Base-by-base conservation (phyloP, 2,797 vertebrate genomes). In the Tamandua tetradactyla region DNA sequence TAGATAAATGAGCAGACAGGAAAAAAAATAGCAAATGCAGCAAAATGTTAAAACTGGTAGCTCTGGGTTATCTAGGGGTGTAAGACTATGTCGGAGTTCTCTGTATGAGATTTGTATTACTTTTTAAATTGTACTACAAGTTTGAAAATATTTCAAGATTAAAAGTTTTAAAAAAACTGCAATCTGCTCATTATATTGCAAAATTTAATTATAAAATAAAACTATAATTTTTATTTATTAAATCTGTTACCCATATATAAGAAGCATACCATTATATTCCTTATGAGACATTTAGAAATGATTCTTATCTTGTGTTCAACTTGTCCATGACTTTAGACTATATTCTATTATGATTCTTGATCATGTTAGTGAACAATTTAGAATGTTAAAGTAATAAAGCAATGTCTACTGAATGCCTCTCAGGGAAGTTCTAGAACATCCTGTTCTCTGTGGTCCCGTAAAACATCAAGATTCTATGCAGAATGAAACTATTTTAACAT, bases 401-500 rank as follows among this genome's bases (percentile, higher is more conserved):
- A 87, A n/a, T 9, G 25, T 35, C 44, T 89, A 55, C 17, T 80
- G 68, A 76, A 23, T 57, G 79, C 15, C 76, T 83, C 47, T 78
- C 52, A 74, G 57, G 27, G 25, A 89, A 74, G 27, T 92, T 79
- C 62, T 88, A 74, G 62, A 96, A 95, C 30, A 94, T 74, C 10
- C 2, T 79, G 62, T 87, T 37, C 30, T 74, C 55, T 72, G 42
- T 89, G 25, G 37, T 76, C 9, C 22, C 71, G 87, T 86, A 78
- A 93, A 91, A 84, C 30, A 89, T 35, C 30, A 61, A 37, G 80
- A 95, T n/a, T 78, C 49, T 64, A 37, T 44, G 2, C 59, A 95
- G 74, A 94, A 87, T 91, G 37, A 93, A 97, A 79, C 32, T 55
- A 61, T 84, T 91, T 91, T 83, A 94, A 93, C 13, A 85, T n/a